A percentile compares a stretch with the other conserved stretches of the same genome.
These are phyloP conservation scores for Pygoscelis adeliae DNA, from an alignment of 2,113 vertebrate genomes.

Conservation along the genomic window DNA sequence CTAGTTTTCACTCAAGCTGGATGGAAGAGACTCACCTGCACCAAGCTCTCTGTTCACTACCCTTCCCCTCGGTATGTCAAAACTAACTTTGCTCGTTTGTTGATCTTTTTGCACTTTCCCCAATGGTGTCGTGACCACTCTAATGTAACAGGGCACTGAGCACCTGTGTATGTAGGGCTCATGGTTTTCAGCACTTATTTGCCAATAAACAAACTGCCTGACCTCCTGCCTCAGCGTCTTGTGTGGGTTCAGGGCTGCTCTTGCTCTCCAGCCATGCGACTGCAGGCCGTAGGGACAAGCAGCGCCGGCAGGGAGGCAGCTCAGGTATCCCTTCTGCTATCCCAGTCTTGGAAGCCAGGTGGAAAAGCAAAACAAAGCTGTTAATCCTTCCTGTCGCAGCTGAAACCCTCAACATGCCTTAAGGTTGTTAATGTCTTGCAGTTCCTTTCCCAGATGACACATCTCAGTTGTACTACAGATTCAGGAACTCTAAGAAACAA, in stretches of 20 bases:
- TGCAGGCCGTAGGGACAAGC: neutral
- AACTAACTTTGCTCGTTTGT: conserved; percentile 56
- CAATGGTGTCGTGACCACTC: conserved; percentile 20
- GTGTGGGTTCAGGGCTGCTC: neutral
- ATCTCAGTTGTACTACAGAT: neutral
- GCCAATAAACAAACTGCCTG: conserved; percentile 68
- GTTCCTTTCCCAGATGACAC: neutral
- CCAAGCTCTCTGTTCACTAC: conserved; percentile 1
- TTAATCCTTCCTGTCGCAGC: neutral
- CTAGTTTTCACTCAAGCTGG: neutral
- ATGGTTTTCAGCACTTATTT: conserved; percentile 59
- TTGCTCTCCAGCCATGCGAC: rapidly evolving
- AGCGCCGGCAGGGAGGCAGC: neutral
- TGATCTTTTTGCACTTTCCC: conserved; percentile 62
- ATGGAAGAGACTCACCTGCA: neutral
- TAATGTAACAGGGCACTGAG: conserved; percentile 55
- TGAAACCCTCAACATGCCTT: neutral
- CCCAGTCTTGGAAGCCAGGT: neutral
- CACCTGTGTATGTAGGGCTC: conserved; percentile 37
- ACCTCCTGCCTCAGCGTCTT: neutral
- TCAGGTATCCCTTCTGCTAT: neutral
- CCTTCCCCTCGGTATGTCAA: neutral
- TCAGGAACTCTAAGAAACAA: neutral
- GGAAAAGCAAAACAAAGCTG: neutral
- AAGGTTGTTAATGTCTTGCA: neutral